A percentile compares a stretch with the other conserved stretches of the same genome.
Evolutionary conservation across 2,797 vertebrate species (phyloP).

Genomic region (Cuculus canorus): DNA sequence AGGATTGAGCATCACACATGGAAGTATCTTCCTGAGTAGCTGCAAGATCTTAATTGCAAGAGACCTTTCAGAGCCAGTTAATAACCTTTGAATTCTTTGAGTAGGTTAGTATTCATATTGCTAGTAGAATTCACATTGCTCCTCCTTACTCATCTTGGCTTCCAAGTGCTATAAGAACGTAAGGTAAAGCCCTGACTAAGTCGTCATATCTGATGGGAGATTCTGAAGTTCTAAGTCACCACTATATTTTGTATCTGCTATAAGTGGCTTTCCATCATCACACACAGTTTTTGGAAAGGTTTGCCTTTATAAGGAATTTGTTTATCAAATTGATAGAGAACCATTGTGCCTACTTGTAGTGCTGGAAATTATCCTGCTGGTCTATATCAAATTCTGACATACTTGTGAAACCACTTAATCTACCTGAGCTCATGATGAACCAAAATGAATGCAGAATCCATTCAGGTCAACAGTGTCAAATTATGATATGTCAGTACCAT

Average conservation of each 20-base stretch:
- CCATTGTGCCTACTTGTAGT: background rate
- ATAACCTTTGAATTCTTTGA: background rate
- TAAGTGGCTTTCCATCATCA: background rate
- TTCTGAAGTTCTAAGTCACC: background rate
- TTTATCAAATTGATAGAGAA: background rate
- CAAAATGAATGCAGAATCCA: background rate
- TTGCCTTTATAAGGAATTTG: background rate
- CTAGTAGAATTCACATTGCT: background rate
- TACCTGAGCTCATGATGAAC: background rate
- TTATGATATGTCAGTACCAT: background rate
- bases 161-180: background rate
- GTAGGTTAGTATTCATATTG: background rate
- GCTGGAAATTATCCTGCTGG: background rate
- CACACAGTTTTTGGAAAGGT: background rate
- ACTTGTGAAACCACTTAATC: background rate
- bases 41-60: background rate
- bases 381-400: background rate
- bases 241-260: background rate
- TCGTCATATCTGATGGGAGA: background rate
- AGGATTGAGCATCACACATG: background rate
- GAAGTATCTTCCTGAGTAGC: background rate
- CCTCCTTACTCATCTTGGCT: background rate
- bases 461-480: background rate
- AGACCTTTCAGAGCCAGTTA: background rate
- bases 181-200: background rate